Evolutionary conservation across 1,140 invertebrate species (phyloP).

Genomic region (Tetramorium simillimum): DNA sequence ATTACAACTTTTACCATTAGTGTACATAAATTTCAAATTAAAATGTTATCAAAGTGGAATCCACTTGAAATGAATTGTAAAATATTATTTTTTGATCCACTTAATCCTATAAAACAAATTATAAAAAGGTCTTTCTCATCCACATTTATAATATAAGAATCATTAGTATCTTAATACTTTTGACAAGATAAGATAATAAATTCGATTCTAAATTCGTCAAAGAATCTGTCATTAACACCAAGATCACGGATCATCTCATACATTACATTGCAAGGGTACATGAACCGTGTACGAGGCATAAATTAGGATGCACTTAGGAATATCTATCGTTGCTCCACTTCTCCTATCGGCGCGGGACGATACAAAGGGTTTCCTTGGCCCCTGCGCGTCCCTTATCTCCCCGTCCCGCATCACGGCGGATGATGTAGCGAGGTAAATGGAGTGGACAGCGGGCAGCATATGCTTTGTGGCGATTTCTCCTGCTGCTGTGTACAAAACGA

Average conservation of each 20-base stretch:
- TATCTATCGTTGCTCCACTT: conserved; percentile 43
- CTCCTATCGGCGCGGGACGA: conserved; percentile 14
- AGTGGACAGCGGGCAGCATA: conserved; percentile 86
- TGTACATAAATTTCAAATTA: neutral
- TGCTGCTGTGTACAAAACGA: conserved; percentile 57
- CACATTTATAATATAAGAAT: neutral
- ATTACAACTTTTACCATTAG: neutral
- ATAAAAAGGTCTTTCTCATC: neutral
- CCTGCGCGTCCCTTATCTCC: conserved; percentile 64
- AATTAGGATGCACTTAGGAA: conserved; percentile 47
- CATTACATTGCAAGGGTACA: neutral
- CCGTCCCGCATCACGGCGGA: conserved; percentile 61
- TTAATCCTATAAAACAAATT: no score
- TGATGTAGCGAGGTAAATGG: conserved; percentile 84
- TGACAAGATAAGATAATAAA: neutral
- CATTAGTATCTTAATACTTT: neutral
- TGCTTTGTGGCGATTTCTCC: conserved; percentile 76
- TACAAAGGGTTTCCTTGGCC: conserved; percentile 43
- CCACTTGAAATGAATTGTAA: no score
- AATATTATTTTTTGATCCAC: no score
- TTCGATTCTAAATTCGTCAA: neutral
- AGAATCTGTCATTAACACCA: neutral
- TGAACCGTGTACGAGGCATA: neutral
- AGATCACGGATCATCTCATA: neutral
- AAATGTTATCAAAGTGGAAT: neutral